phyloP scores from a whole-genome alignment of 2,888 invertebrate species.

The Keiferia lycopersicella region DNA sequence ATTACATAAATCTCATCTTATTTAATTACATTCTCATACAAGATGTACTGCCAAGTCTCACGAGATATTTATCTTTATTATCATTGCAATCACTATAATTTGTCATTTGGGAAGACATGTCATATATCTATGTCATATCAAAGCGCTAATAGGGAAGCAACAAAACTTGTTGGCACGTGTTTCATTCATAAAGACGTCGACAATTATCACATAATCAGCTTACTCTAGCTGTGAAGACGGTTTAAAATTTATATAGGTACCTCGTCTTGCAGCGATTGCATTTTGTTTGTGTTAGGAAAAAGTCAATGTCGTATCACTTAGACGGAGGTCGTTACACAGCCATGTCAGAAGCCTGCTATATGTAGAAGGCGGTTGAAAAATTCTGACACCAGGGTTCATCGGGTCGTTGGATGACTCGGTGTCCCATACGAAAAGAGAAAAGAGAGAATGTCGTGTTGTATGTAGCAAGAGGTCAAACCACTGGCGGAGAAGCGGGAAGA shows the following conservation, averaged over 20 bases:
- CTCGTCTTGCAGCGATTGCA: neutral
- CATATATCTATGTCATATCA: slow-evolving; percentile 9
- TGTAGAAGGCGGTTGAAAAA: too few relatives aligned
- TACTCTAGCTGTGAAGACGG: slow-evolving; percentile 28
- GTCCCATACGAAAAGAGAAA: too few relatives aligned
- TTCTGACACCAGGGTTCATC: too few relatives aligned
- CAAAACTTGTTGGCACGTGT: slow-evolving; percentile 34
- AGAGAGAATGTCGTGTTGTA: too few relatives aligned
- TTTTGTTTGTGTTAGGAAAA: too few relatives aligned
- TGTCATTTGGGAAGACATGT: neutral
- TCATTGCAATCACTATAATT: neutral
- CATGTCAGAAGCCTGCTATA: too few relatives aligned
- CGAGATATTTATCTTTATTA: neutral
- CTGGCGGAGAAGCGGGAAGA: too few relatives aligned
- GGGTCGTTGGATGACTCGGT: too few relatives aligned
- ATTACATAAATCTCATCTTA: neutral
- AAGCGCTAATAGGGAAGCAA: slow-evolving; percentile 20
- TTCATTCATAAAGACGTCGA: slow-evolving; percentile 4
- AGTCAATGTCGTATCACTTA: too few relatives aligned
- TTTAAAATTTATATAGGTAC: neutral
- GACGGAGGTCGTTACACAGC: too few relatives aligned
- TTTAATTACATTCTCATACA: neutral
- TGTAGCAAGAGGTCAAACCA: too few relatives aligned
- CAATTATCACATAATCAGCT: slow-evolving; percentile 36
- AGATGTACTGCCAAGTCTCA: neutral